Percentiles rank a stretch among this genome's conserved stretches.
Conservation (phyloP, 2,888 invertebrate species). For the Dasysyrphus albostriatus region DNA sequence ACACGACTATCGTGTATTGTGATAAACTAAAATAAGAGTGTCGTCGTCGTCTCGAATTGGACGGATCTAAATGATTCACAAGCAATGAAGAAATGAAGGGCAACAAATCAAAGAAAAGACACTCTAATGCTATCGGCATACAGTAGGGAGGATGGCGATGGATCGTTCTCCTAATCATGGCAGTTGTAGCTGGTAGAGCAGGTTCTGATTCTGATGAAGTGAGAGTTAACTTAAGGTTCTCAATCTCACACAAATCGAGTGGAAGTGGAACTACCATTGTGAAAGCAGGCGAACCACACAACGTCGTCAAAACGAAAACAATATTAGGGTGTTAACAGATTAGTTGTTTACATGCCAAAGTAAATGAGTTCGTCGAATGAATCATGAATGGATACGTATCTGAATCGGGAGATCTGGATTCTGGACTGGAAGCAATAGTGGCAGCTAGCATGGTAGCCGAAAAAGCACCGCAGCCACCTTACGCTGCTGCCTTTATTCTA, state of each 20-base stretch:
- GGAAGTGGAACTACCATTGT: slow-evolving; percentile 55
- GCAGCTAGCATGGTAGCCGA: slow-evolving; percentile 45
- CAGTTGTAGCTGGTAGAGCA: slow-evolving; percentile 7
- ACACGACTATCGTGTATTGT: slow-evolving; percentile 11
- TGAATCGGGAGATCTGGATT: slow-evolving; percentile 30
- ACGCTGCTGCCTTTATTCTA: slow-evolving; percentile 26
- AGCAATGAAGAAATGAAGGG: slow-evolving; percentile 65
- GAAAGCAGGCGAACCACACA: slow-evolving; percentile 54
- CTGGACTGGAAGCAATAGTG: slow-evolving; percentile 20
- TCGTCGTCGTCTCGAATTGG: slow-evolving; percentile 59
- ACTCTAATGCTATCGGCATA: slow-evolving; percentile 40
- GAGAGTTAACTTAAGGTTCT: slow-evolving; percentile 23
- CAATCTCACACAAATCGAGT: slow-evolving; percentile 24
- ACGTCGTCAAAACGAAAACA: slow-evolving; percentile 54
- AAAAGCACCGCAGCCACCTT: slow-evolving; percentile 45
- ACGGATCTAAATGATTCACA: slow-evolving; percentile 63
- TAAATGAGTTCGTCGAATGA: slow-evolving; percentile 80
- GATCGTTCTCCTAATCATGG: slow-evolving; percentile 29
- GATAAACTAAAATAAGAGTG: slow-evolving; percentile 32
- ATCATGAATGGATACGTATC: slow-evolving; percentile 71
- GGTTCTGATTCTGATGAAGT: slow-evolving; percentile 22
- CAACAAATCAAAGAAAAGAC: slow-evolving; percentile 73
- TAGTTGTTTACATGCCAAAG: slow-evolving; percentile 84
- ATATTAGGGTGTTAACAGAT: slow-evolving; percentile 82
- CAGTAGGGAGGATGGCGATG: slow-evolving; percentile 42